These are phyloP conservation scores for Esox lucius DNA, from an alignment of 2,797 vertebrate species.

Conservation along the genomic window DNA sequence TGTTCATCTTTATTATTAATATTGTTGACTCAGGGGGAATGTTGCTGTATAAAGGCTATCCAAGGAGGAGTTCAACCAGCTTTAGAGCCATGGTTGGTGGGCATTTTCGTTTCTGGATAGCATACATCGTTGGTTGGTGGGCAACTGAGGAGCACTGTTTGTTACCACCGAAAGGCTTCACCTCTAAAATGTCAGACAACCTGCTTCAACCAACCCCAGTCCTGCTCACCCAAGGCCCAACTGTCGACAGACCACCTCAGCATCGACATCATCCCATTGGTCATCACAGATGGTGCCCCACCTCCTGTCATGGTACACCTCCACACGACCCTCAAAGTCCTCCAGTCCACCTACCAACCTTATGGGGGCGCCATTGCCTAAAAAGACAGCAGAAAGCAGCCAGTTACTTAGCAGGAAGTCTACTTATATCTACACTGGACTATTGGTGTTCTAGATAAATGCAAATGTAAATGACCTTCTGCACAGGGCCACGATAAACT, in stretches of 20 bases:
- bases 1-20: conserved; percentile 45
- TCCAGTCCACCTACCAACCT: conserved; percentile 82
- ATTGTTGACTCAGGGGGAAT: conserved; percentile 27
- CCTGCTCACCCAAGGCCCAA: conserved; percentile 67
- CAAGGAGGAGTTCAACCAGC: neutral
- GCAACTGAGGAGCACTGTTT: neutral
- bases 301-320: conserved; percentile 60
- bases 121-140: neutral
- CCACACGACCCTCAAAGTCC: conserved; percentile 72
- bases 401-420: neutral
- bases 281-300: conserved; percentile 75
- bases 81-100: neutral
- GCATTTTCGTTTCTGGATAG: neutral
- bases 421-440: neutral
- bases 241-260: conserved; percentile 76
- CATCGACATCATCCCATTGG: conserved; percentile 74
- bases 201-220: neutral
- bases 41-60: conserved; percentile 6
- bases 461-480: neutral
- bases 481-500: conserved; percentile 1
- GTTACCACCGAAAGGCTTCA: neutral
- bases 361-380: conserved; percentile 77
- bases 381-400: conserved; percentile 1
- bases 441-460: neutral
- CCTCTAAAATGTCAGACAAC: neutral